These are phyloP conservation scores for Subanguina moxae DNA, from an alignment of 1,140 invertebrate species.

Conservation along the genomic window DNA sequence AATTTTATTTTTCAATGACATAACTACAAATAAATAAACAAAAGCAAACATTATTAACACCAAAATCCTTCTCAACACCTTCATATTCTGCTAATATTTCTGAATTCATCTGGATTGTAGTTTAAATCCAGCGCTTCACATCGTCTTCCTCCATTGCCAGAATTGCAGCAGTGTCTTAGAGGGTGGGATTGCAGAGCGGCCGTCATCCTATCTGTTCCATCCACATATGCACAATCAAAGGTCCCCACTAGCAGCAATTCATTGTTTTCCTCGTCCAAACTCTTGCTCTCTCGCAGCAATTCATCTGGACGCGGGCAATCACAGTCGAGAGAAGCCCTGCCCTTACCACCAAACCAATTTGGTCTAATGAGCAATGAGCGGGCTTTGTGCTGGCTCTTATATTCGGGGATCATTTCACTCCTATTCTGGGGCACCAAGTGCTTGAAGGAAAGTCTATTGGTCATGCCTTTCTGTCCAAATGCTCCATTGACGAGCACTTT, in stretches of 20 bases:
- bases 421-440: not conserved
- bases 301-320: not conserved
- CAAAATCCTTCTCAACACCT: too few species aligned
- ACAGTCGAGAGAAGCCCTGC: not conserved
- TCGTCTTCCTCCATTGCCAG: not conserved
- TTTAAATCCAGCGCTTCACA: not conserved
- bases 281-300: not conserved
- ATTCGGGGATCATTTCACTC: not conserved
- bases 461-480: not conserved
- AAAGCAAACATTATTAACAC: too few species aligned
- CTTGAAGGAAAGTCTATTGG: not conserved
- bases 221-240: not conserved
- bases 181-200: not conserved
- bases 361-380: not conserved
- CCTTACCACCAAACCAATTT: not conserved
- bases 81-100: too few species aligned
- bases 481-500: not conserved
- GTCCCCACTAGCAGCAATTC: not conserved
- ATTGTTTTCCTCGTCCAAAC: not conserved
- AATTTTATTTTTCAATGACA: too few species aligned
- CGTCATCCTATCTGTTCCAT: not conserved
- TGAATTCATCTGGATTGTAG: not conserved
- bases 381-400: not conserved
- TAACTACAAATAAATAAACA: too few species aligned
- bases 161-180: not conserved